Evolutionary conservation across 2,113 vertebrate species (phyloP), one percentile per base, ranked within the genome.

Genomic region (Pao palembangensis): DNA sequence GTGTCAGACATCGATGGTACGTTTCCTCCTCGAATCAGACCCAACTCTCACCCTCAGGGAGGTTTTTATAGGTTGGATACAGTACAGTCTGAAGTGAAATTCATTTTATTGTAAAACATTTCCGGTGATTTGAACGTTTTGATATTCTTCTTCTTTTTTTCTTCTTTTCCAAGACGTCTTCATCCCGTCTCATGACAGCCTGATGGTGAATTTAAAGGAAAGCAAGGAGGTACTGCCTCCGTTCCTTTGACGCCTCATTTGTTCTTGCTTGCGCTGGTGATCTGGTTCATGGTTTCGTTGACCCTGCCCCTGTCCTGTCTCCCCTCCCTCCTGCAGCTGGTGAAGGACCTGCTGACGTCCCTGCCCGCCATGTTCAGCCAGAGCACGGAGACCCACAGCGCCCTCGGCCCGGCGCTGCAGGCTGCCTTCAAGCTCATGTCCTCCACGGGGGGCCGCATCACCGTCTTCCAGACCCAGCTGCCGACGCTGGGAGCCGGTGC

Each of bases 1-100:
- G 95, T 98, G 17, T 96, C 97, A 1, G 97, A 99, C 82, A 93
- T 99, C n/a, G 94, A 98, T 16, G 97, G 96, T 98, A 90, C 77
- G 86, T 38, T 8, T 31, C 28, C 28, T 31, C 28, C 28, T 31
- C 34, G 2, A 8, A 38, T 38, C 34, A 38, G 25, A 28, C 25
- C 25, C 34, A 38, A 38, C 34, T 4, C 34, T 11, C 8, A 8
- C 6, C 25, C 25, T 28, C 25, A 11, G 4, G 34, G 34, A 38
- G 34, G 2, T 12, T 38, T 38, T 12, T 12, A 12, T 38, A 12
- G 2, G 6, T 34, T 12, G 16, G 44, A 47, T n/a, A 28, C 25
- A 28, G 25, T 28, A 28, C 2, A 28, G 5, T 28, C 25, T 7
- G 25, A 4, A 28, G 25, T 28, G 3, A 13, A 47, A 17, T 47